Evolutionary conservation across 2,888 invertebrate species (phyloP).

Genomic region (Theretra japonica): DNA sequence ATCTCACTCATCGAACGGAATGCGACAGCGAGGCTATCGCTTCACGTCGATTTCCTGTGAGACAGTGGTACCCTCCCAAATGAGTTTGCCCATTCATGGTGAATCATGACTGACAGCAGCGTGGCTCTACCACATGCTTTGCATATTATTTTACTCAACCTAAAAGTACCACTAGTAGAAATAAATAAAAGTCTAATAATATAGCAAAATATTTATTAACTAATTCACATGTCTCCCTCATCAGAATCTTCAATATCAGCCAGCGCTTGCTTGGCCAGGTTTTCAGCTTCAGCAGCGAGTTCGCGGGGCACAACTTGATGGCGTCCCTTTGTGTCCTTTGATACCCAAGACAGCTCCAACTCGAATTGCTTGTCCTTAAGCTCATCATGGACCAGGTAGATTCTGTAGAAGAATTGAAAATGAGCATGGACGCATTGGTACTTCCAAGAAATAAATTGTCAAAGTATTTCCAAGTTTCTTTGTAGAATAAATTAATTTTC

Average conservation of each 20-base stretch:
- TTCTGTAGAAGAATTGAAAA: conserved; percentile 79
- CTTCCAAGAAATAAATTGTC: too few relatives aligned
- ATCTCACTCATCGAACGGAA: too few relatives aligned
- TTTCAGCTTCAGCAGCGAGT: conserved; percentile 93
- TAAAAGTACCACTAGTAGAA: conserved; percentile 21
- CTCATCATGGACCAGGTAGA: conserved; percentile 96
- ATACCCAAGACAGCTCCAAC: conserved; percentile 97
- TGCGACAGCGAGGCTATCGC: too few relatives aligned
- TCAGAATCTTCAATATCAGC: conserved; percentile 95
- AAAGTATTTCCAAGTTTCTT: too few relatives aligned
- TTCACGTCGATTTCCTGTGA: too few relatives aligned
- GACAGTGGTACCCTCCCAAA: too few relatives aligned
- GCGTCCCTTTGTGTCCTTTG: conserved; percentile 90
- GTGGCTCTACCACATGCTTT: too few relatives aligned
- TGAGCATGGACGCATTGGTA: neutral
- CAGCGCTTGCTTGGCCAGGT: conserved; percentile 93
- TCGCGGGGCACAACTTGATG: conserved; percentile 93
- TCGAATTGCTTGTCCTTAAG: conserved; percentile 98
- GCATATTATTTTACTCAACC: neutral
- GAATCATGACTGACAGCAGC: too few relatives aligned
- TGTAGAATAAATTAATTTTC: too few relatives aligned
- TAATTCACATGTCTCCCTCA: conserved; percentile 88
- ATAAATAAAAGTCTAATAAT: conserved; percentile 43
- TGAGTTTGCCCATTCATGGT: too few relatives aligned
- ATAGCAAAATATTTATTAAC: conserved; percentile 69